These are phyloP conservation scores for Clupea harengus DNA, from an alignment of 2,113 vertebrate genomes.

Conservation along the genomic window DNA sequence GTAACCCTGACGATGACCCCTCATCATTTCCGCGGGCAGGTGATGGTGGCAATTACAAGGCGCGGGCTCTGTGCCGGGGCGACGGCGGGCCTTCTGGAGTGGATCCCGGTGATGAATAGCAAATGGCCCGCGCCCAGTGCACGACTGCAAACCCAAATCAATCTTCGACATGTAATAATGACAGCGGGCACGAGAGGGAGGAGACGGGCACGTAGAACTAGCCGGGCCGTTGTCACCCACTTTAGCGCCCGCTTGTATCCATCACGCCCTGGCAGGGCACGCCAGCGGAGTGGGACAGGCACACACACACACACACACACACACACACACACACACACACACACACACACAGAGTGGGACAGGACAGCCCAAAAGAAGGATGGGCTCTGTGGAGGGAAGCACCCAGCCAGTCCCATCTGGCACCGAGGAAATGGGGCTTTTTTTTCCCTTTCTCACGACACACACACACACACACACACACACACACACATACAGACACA, in stretches of 20 bases:
- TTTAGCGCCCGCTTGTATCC: conserved; percentile 83
- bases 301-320: no score
- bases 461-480: background rate
- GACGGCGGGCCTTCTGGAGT: conserved; percentile 72
- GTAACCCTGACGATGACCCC: conserved; percentile 73
- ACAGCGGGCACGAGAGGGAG: conserved; percentile 74
- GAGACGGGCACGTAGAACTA: conserved; percentile 92
- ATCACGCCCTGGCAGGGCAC: conserved; percentile 86
- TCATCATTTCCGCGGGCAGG: conserved; percentile 85
- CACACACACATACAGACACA: background rate
- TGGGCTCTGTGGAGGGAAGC: conserved; percentile 85
- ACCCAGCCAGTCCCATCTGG: conserved; percentile 91
- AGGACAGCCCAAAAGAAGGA: conserved; percentile 86
- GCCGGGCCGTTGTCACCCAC: conserved; percentile 83
- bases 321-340: no score
- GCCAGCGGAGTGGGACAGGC: no score
- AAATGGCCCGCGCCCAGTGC: conserved; percentile 79
- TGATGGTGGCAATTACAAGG: conserved; percentile 85
- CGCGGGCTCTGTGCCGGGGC: conserved; percentile 72
- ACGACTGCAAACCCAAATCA: conserved; percentile 89
- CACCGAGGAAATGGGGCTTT: conserved; percentile 82
- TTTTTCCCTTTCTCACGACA: conserved; percentile 45
- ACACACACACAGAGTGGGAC: conserved; percentile 68
- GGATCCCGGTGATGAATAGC: conserved; percentile 83
- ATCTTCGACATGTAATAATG: conserved; percentile 91